Evolutionary conservation across 2,113 vertebrate species (phyloP), one percentile per base, ranked within the genome.

Genomic region (Leucosticte australis): DNA sequence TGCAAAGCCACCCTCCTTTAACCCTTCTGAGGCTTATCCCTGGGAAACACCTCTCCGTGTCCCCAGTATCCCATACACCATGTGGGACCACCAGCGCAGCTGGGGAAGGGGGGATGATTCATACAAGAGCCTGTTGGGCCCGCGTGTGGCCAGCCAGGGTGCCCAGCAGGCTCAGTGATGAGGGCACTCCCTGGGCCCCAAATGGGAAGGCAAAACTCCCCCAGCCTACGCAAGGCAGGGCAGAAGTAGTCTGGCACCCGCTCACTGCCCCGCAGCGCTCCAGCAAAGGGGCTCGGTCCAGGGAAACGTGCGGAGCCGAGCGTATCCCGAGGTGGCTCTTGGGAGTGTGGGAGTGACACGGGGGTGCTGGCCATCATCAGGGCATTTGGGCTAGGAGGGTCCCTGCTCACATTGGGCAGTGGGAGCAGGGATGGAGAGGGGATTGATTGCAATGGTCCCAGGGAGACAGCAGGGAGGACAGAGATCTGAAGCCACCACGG

Each of bases 41-140:
- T 52, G 63, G 67, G 10, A 91, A 89, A 63, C 76, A 65, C 24
- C 16, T 69, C 35, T 63, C 47, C 24, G 2, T 10, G 42, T 41
- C 33, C 77, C 56, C 0, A 0, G 27, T n/a, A 20, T 55, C 93
- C 56, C 70, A 5, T 1, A 39, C 2, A 5, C 23, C 9, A 2
- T 0, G 1, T 0, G 2, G 31, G 53, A 79, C 47, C 28, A 8
- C 11, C n/a, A 13, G 22, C 31, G 19, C 37, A 33, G 35, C 39
- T 3, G 12, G 16, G 18, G 28, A 87, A 60, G 49, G 23, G 53
- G 9, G 6, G 9, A 52, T 59, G 53, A 50, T 33, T 83, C 50
- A 62, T 2, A 0, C 3, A 6, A 6, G 35, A 47, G 63, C 27
- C 33, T 53, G 31, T 22, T 60, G 55, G 73, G 78, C 50, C 42